Evolutionary conservation across 2,888 invertebrate genomes (phyloP).

Genomic region (Andrena fulva): DNA sequence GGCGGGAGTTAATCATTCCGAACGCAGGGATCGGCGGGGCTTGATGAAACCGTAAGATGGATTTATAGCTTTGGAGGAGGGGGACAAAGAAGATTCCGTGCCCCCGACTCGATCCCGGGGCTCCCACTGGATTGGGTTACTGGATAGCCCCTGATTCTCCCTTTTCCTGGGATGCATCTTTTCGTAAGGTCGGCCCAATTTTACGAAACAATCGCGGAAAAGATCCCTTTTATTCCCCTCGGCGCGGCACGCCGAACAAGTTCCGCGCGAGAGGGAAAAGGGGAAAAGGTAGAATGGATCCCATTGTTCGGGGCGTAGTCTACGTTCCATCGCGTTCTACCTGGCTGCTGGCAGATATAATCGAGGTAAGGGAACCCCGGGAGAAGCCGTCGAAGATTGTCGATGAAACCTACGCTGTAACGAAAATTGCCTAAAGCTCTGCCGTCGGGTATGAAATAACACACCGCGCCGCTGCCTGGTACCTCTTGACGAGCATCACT

Average conservation of each 20-base stretch:
- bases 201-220: conserved; percentile 30
- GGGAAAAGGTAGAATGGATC: conserved; percentile 6
- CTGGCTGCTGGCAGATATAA: conserved; percentile 41
- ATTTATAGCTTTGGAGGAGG: conserved; percentile 13
- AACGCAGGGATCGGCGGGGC: conserved; percentile 37
- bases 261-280: not conserved
- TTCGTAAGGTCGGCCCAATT: conserved; percentile 9
- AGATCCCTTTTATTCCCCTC: not conserved
- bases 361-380: conserved; percentile 49
- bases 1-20: conserved; percentile 64
- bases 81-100: conserved; percentile 30
- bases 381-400: conserved; percentile 65
- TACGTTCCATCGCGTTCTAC: conserved; percentile 34
- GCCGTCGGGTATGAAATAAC: conserved; percentile 69
- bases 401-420: conserved; percentile 60
- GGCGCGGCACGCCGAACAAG: not conserved
- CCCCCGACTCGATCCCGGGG: conserved; percentile 1
- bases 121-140: conserved; percentile 31
- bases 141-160: not conserved
- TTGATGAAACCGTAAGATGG: conserved; percentile 63
- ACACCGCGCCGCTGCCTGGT: conserved; percentile 55
- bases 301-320: conserved; percentile 29
- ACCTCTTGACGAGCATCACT: conserved; percentile 27
- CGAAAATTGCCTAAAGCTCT: conserved; percentile 61
- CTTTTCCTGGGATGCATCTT: not conserved